phyloP scores from a whole-genome alignment of 2,113 vertebrate genomes.

The Jacana jacana region DNA sequence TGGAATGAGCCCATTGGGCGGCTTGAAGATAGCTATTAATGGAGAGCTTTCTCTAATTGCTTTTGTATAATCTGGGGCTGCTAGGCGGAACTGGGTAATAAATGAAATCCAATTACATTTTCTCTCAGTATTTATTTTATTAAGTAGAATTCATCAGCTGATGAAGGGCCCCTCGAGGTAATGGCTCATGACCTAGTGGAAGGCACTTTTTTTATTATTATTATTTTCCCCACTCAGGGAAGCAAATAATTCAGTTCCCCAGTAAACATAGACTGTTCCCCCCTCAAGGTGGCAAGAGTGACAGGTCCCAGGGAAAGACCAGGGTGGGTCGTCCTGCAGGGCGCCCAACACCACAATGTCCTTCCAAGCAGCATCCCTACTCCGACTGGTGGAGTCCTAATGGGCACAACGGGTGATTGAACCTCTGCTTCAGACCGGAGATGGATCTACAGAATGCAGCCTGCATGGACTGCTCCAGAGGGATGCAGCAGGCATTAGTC shows the following conservation, averaged over 20 bases:
- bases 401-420: not conserved
- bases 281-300: accelerated
- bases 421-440: not conserved
- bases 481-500: not conserved
- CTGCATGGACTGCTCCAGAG: not conserved
- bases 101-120: conserved; percentile 75
- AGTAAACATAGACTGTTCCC: not conserved
- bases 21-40: conserved; percentile 72
- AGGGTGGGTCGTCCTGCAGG: not conserved
- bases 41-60: conserved; percentile 73
- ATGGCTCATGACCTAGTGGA: conserved; percentile 61
- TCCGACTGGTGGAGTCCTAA: not conserved
- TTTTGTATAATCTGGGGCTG: conserved; percentile 74
- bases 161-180: conserved; percentile 66
- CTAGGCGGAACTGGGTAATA: conserved; percentile 74
- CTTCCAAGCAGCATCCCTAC: not conserved
- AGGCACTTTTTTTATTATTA: conserved; percentile 52
- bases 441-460: not conserved
- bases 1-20: conserved; percentile 65
- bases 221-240: conserved; percentile 37
- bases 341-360: not conserved
- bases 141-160: conserved; percentile 72
- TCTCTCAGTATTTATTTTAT: conserved; percentile 75
- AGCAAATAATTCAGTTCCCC: not conserved
- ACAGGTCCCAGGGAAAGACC: not conserved